Conservation (phyloP, 2,113 vertebrate genomes). For the Ceratotherium simum region DNA sequence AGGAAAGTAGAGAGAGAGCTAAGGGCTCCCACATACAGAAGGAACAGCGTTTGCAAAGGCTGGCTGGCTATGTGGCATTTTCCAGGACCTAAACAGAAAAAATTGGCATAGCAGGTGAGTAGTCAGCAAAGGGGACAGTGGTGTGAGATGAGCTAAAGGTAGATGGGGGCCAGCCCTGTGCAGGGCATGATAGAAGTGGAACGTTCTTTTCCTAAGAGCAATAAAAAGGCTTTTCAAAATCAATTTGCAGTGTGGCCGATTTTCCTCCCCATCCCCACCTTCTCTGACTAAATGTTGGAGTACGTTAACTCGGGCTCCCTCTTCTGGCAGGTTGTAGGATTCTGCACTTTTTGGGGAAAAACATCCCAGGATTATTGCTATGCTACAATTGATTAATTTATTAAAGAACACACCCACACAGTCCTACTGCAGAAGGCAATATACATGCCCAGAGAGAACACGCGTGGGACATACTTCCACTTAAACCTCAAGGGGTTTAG, state of each 20-base stretch:
- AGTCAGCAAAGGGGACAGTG: not conserved
- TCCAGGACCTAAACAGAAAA: not conserved
- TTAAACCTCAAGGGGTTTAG: not conserved
- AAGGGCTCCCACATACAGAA: not conserved
- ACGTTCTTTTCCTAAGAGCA: not conserved
- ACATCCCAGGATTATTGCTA: not conserved
- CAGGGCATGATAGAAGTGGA: rapidly evolving
- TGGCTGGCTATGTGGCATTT: not conserved
- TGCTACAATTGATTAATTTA: not conserved
- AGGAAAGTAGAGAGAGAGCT: not conserved
- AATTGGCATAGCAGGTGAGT: not conserved
- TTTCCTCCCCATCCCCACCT: not conserved
- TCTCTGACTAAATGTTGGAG: rapidly evolving
- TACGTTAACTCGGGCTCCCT: not conserved
- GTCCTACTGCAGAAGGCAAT: not conserved
- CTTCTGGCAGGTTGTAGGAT: slow-evolving; percentile 1
- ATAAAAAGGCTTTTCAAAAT: not conserved
- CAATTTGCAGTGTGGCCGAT: rapidly evolving
- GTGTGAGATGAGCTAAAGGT: not conserved
- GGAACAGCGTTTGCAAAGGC: not conserved
- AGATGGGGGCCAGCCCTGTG: not conserved
- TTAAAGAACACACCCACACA: not conserved
- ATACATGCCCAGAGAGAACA: not conserved
- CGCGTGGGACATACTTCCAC: not conserved
- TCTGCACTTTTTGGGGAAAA: not conserved